These are phyloP conservation scores for Artemisiospiza belli DNA, from an alignment of 2,113 vertebrate genomes.

Conservation along the genomic window DNA sequence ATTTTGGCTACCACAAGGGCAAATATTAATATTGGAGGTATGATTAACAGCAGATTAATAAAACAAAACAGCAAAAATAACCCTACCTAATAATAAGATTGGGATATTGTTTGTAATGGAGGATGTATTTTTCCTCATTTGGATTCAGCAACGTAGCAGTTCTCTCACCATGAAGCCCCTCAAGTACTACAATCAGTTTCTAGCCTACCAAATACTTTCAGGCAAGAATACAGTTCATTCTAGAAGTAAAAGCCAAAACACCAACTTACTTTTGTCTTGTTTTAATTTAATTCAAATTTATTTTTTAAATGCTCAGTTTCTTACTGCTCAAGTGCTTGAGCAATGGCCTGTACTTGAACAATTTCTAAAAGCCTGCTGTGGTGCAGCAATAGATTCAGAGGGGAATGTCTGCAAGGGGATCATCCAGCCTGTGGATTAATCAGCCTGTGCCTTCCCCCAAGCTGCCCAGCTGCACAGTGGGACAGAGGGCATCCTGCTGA, in stretches of 20 bases:
- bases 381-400: background rate
- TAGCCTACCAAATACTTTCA: background rate
- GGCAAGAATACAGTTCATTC: background rate
- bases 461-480: background rate
- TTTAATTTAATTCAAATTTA: background rate
- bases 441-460: rapidly evolving
- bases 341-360: background rate
- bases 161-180: background rate
- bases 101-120: background rate
- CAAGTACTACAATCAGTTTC: background rate
- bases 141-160: background rate
- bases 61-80: background rate
- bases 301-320: background rate
- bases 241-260: background rate
- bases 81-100: background rate
- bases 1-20: background rate
- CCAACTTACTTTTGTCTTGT: background rate
- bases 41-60: background rate
- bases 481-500: background rate
- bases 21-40: background rate
- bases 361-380: background rate
- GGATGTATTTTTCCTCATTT: background rate
- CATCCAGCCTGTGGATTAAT: background rate
- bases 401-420: background rate
- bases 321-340: rapidly evolving